Evolutionary conservation across 1,140 invertebrate species (phyloP), one percentile per base, ranked within the genome.

Genomic region (Danaus melanippus): DNA sequence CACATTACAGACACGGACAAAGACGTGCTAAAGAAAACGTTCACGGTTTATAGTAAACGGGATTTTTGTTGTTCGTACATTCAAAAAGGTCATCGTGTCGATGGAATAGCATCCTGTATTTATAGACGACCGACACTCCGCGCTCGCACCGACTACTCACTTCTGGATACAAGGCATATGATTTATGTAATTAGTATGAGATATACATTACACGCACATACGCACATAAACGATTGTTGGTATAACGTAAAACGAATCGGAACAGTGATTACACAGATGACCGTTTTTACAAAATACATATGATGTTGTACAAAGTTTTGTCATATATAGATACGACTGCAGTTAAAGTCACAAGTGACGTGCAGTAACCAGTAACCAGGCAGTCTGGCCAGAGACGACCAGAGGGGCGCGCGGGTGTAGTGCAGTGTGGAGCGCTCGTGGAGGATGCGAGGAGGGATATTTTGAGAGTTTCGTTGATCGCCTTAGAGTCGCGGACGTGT

Each of bases 81-180:
- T 32, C 70, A 75, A 72, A 79, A 79, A 75, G 76, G 74, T 75
- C 70, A 74, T 46, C 58, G 66, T 63, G 59, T 46, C 53, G 58
- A 47, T 63, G 66, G 53, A 58, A 60, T 62, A 66, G 59, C 59
- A 67, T 65, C 62, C 51, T 60, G 60, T 82, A 82, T 82, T 79
- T 77, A 82, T 79, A 82, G 76, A 76, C 58, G 56, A 79, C 75
- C 75, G 75, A 79, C 78, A 76, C 71, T 68, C 72, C 57, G 40
- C 57, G 56, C 42, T 56, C 56, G 60, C 55, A 60, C 66, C 49
- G 41, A 12, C 39, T 46, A 49, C n/a, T n/a, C n/a, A n/a, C n/a
- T n/a, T n/a, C 59, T 55, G 58, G 71, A 69, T 61, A 63, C 41
- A 66, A 61, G 44, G 48, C 39, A 48, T 42, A 43, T 71, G 69